Evolutionary conservation across 2,888 invertebrate species (phyloP), one percentile per base, ranked within the genome.

Genomic region (Pristionchus japonicus): DNA sequence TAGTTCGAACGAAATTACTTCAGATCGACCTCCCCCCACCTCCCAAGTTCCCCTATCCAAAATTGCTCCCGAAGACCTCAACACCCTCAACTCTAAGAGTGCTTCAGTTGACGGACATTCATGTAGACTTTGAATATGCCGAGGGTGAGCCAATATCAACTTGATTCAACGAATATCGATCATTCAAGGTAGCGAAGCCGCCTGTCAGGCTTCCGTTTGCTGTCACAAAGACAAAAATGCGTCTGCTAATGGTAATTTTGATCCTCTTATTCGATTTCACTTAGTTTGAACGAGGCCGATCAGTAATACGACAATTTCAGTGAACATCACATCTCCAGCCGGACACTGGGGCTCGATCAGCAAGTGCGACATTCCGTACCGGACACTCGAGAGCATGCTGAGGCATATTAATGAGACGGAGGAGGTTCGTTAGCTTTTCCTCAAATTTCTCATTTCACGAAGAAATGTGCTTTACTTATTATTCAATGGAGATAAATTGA

Each of bases 261-360:
- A 34, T 31, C 20, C 17, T 27, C 27, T 31, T 43, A 9, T 40
- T 4, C 9, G 40, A 23, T 74, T 40, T 40, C 2, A n/a, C n/a
- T n/a, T n/a, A n/a, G n/a, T n/a, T n/a, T n/a, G n/a, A n/a, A n/a
- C n/a, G n/a, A n/a, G n/a, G n/a, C n/a, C n/a, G n/a, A 17, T 11
- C n/a, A 9, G 9, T 37, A 37, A 27, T 43, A 47, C 6, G 17
- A 23, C 3, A 27, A 82, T 31, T 82, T 27, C 52, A 82, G 82
- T 82, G 11, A 82, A 82, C 52, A 82, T 52, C 13, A 27, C 49
- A 11, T n/a, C 34, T 0, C 57, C 61, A 0, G 98, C 98, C 0
- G 98, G 98, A 11, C 96, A 97, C 93, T 99, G 98, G 98, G 98
- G 98, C 23, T 98, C 98, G 95, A 98, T 98, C 94, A 96, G 98